These are phyloP conservation scores for Apostichopus californicus DNA, from an alignment of 35 echinoderm and acorn worm species.

Conservation along the genomic window DNA sequence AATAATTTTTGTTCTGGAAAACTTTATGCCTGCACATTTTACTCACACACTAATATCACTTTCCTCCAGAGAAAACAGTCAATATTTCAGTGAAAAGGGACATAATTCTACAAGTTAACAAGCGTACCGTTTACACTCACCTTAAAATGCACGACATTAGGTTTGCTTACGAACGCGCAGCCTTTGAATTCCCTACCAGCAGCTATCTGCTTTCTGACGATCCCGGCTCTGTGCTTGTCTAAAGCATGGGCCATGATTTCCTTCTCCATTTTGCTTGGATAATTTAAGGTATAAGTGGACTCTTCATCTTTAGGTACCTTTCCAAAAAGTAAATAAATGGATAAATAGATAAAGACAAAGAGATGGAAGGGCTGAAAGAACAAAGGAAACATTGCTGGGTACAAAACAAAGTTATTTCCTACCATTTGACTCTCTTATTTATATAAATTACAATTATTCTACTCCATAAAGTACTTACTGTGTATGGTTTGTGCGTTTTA, in stretches of 20 bases:
- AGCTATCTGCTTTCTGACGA: slow-evolving; percentile 88
- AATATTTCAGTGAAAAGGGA: no score
- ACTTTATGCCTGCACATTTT: no score
- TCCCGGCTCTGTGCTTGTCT: slow-evolving; percentile 83
- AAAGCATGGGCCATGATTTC: slow-evolving; percentile 87
- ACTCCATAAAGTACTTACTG: neutral
- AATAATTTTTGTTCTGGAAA: no score
- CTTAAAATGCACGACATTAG: slow-evolving; percentile 92
- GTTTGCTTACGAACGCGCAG: slow-evolving; percentile 94
- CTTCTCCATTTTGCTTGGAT: slow-evolving; percentile 90
- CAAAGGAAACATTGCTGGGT: no score
- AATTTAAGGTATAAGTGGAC: slow-evolving; percentile 68
- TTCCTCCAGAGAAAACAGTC: no score
- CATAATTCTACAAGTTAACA: no score
- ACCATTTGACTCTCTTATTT: no score
- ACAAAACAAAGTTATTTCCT: no score
- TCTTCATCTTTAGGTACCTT: slow-evolving; percentile 96
- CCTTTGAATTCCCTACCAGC: slow-evolving; percentile 95
- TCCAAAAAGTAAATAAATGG: neutral
- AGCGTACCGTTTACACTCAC: slow-evolving; percentile 34
- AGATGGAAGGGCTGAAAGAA: no score
- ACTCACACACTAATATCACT: no score
- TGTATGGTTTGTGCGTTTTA: slow-evolving; percentile 75
- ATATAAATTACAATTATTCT: no score
- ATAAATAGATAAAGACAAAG: neutral